These are phyloP conservation scores for Dolichoris vasculosae DNA, from an alignment of 1,140 invertebrate genomes.

Conservation along the genomic window DNA sequence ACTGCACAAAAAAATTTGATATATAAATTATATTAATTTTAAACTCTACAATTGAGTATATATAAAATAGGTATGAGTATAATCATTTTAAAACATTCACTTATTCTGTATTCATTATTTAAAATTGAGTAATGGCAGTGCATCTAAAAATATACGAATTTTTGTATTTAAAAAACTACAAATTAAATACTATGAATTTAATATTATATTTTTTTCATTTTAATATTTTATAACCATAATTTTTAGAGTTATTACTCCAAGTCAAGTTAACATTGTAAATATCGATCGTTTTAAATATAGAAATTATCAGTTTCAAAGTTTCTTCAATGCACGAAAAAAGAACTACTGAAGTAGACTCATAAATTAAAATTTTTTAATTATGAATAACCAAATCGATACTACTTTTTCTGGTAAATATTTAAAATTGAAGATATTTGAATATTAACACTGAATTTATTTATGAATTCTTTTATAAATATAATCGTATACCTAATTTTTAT, in stretches of 20 bases:
- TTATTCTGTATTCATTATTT: too few species aligned
- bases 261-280: background rate
- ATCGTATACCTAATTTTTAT: too few species aligned
- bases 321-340: background rate
- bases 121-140: background rate
- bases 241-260: constrained; percentile 2
- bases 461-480: too few species aligned
- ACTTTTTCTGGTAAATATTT: background rate
- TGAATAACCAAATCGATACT: background rate
- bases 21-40: too few species aligned
- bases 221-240: background rate
- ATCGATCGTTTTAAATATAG: background rate
- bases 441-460: background rate
- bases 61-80: too few species aligned
- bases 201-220: background rate
- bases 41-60: too few species aligned
- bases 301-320: constrained; percentile 19
- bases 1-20: too few species aligned
- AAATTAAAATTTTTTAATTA: constrained; percentile 28
- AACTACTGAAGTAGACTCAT: background rate
- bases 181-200: background rate
- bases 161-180: background rate
- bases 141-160: background rate
- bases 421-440: background rate
- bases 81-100: too few species aligned